A percentile compares a stretch with the other conserved stretches of the same genome.
Evolutionary conservation across 2,888 invertebrate genomes (phyloP).

Genomic region (Ectemnius cavifrons): DNA sequence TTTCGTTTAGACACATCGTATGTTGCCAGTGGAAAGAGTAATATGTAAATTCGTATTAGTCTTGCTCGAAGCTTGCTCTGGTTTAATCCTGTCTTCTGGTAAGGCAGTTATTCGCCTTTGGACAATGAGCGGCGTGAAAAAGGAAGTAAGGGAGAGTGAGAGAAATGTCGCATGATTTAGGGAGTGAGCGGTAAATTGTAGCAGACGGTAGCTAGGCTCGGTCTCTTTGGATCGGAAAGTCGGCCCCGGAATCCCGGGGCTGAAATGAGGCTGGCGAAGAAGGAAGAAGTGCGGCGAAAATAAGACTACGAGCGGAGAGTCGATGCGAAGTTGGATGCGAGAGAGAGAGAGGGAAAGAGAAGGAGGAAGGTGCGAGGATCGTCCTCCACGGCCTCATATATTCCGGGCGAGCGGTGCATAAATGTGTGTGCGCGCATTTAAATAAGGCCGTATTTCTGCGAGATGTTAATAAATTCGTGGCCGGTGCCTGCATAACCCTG

Average conservation of each 20-base stretch:
- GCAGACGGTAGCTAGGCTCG: conserved; percentile 16
- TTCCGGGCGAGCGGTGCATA: conserved; percentile 29
- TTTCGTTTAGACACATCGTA: no score
- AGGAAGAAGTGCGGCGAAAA: conserved; percentile 3
- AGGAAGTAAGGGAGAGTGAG: neutral
- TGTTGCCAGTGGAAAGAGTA: neutral
- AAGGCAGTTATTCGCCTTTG: neutral
- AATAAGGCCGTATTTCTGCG: conserved; percentile 64
- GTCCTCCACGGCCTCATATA: conserved; percentile 26
- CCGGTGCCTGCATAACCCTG: conserved; percentile 26
- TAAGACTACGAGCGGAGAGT: neutral
- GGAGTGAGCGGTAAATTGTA: conserved; percentile 26
- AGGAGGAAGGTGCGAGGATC: conserved; percentile 29
- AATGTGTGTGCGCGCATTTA: conserved; percentile 51
- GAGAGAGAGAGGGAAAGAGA: neutral
- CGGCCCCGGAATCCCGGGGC: neutral
- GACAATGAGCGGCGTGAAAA: neutral
- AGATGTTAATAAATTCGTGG: conserved; percentile 64
- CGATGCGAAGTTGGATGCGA: neutral
- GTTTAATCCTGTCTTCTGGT: neutral
- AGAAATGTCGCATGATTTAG: conserved; percentile 23
- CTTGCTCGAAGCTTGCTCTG: neutral
- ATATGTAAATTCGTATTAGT: neutral
- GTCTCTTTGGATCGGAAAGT: neutral
- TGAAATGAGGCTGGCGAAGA: neutral